Evolutionary conservation across 2,888 invertebrate species (phyloP).

Genomic region (Matsumyia berberina): DNA sequence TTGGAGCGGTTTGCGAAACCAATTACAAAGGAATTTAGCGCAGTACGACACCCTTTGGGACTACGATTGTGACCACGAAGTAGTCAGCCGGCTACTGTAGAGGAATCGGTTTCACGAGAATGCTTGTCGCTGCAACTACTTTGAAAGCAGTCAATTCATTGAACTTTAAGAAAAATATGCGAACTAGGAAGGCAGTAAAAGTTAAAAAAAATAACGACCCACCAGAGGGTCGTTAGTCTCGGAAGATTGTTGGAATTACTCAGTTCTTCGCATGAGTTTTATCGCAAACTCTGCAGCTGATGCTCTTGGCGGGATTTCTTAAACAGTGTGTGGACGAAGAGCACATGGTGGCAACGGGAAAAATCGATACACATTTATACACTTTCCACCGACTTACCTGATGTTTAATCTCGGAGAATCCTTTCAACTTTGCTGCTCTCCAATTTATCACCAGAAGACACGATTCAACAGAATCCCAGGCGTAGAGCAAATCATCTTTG

Average conservation of each 20-base stretch:
- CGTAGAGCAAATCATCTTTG: constrained; percentile 87
- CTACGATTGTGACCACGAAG: neutral
- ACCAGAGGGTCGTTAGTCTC: constrained; percentile 21
- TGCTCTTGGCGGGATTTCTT: constrained; percentile 42
- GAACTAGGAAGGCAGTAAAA: constrained; percentile 8
- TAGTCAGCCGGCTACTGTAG: neutral
- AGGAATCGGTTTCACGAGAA: neutral
- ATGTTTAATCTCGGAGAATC: constrained; percentile 83
- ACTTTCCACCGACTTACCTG: constrained; percentile 82
- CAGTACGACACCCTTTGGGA: constrained; percentile 24
- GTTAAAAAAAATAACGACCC: constrained; percentile 7
- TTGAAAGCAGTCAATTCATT: constrained; percentile 13
- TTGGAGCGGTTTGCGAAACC: constrained; percentile 16
- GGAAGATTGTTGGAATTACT: neutral
- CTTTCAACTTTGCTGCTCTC: constrained; percentile 83
- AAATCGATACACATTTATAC: constrained; percentile 46
- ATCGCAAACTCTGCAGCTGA: constrained; percentile 24
- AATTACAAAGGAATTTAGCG: constrained; percentile 37
- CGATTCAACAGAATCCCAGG: constrained; percentile 87
- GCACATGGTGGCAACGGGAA: constrained; percentile 15
- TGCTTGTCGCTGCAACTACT: neutral
- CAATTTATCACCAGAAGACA: constrained; percentile 86
- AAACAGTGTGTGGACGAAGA: neutral
- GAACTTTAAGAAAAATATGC: constrained; percentile 25
- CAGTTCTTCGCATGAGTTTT: constrained; percentile 14